Evolutionary conservation across 2,797 vertebrate species (phyloP).

Genomic region (Lindbergichthys nudifrons): DNA sequence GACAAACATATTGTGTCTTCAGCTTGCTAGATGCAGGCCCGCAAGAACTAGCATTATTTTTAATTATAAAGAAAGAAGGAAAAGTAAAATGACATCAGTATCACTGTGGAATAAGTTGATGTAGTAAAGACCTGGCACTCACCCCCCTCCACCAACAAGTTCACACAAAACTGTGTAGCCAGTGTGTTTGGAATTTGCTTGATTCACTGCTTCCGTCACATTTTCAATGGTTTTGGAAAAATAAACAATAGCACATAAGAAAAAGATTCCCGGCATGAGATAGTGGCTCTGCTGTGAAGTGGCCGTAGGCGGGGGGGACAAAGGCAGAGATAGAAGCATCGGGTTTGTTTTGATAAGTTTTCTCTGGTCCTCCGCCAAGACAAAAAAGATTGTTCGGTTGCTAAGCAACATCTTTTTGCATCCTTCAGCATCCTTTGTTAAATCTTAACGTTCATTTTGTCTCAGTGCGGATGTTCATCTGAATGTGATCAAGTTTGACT

Average conservation of each 20-base stretch:
- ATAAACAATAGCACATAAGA: conserved; percentile 9
- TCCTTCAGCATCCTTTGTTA: conserved; percentile 45
- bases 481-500: conserved; percentile 26
- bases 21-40: background rate
- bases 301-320: conserved; percentile 28
- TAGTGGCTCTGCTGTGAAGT: conserved; percentile 14
- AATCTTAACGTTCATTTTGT: conserved; percentile 38
- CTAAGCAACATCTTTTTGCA: conserved; percentile 56
- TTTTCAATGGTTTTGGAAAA: conserved; percentile 1
- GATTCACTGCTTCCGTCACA: conserved; percentile 3
- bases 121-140: background rate
- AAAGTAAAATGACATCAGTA: background rate
- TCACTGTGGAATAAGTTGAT: background rate
- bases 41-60: background rate
- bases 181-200: conserved; percentile 6
- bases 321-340: conserved; percentile 43
- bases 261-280: conserved; percentile 10
- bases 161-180: conserved; percentile 5
- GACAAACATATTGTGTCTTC: background rate
- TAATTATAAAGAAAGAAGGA: background rate
- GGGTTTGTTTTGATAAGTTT: conserved; percentile 46
- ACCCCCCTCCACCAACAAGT: background rate
- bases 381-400: conserved; percentile 38
- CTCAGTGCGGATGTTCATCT: conserved; percentile 17
- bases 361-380: conserved; percentile 32